Conservation (phyloP, 1,140 invertebrate genomes). For the Cylas formicarius region DNA sequence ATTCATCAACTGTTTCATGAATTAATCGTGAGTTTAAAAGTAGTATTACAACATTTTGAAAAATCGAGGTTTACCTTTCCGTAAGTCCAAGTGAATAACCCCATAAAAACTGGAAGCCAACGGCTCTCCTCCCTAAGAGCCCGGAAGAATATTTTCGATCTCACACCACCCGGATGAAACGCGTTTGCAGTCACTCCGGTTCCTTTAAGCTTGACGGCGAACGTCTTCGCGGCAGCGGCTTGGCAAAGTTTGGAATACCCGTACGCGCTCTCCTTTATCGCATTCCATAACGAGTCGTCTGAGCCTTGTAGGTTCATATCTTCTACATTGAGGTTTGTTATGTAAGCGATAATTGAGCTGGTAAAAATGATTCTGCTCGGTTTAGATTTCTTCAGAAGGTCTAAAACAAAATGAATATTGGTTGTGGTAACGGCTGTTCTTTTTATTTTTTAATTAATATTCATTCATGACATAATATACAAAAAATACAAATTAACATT, state of each 20-base stretch:
- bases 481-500: no score
- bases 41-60: no score
- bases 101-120: not conserved
- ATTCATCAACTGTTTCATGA: no score
- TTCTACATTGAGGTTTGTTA: constrained; percentile 40
- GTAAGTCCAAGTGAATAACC: no score
- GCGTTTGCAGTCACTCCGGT: constrained; percentile 20
- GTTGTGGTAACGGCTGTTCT: no score
- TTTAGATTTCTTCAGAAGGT: constrained; percentile 42
- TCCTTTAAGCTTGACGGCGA: constrained; percentile 51
- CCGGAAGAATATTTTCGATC: not conserved
- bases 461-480: no score
- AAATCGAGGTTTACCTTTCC: no score
- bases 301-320: constrained; percentile 23
- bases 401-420: no score
- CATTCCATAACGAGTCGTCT: not conserved
- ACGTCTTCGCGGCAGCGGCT: constrained; percentile 56
- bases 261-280: constrained; percentile 21
- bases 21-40: no score
- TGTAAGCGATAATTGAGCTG: constrained; percentile 37
- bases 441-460: no score
- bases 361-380: constrained; percentile 44
- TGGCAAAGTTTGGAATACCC: constrained; percentile 55
- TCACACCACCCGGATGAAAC: constrained; percentile 4
- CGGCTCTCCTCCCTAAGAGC: not conserved